phyloP scores from a whole-genome alignment of 2,888 invertebrate species.

The Falcaria lacertinaria region DNA sequence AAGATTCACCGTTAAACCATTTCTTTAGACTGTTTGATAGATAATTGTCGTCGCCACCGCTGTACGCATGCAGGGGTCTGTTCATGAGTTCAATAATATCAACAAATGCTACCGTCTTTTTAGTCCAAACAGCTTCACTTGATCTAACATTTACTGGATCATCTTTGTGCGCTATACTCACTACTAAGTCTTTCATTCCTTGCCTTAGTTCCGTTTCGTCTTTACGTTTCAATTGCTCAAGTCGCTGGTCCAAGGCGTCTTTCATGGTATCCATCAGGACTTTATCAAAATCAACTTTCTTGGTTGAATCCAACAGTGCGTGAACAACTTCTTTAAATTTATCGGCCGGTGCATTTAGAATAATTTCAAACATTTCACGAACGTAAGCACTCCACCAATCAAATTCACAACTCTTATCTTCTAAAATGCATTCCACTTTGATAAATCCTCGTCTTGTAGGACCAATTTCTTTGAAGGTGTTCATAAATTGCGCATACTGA shows the following conservation, averaged over 20 bases:
- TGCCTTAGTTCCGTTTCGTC: slow-evolving; percentile 2
- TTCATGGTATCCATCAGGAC: slow-evolving; percentile 14
- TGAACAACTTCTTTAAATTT: slow-evolving; percentile 27
- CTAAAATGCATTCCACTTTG: too few species aligned
- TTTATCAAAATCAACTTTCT: slow-evolving; percentile 19
- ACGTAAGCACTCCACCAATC: too few species aligned
- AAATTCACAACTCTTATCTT: too few species aligned
- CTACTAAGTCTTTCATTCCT: slow-evolving; percentile 20
- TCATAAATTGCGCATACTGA: too few species aligned
- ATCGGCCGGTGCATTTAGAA: slow-evolving; percentile 25
- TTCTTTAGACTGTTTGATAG: too few species aligned
- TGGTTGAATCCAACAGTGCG: slow-evolving; percentile 34
- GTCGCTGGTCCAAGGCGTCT: too few species aligned
- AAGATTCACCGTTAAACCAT: too few species aligned
- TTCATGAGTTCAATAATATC: slow-evolving; percentile 23
- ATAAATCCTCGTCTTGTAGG: too few species aligned
- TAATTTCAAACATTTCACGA: slow-evolving; percentile 13
- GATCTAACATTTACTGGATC: slow-evolving; percentile 22
- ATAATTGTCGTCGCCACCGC: too few species aligned
- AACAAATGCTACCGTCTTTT: slow-evolving; percentile 33
- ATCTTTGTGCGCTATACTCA: slow-evolving; percentile 26
- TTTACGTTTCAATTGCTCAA: too few species aligned
- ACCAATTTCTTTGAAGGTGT: too few species aligned
- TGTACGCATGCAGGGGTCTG: too few species aligned
- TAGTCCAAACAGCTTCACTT: slow-evolving; percentile 10